These are phyloP conservation scores for Panagrolaimus sp. DNA, from an alignment of 1,140 invertebrate genomes.

Conservation along the genomic window DNA sequence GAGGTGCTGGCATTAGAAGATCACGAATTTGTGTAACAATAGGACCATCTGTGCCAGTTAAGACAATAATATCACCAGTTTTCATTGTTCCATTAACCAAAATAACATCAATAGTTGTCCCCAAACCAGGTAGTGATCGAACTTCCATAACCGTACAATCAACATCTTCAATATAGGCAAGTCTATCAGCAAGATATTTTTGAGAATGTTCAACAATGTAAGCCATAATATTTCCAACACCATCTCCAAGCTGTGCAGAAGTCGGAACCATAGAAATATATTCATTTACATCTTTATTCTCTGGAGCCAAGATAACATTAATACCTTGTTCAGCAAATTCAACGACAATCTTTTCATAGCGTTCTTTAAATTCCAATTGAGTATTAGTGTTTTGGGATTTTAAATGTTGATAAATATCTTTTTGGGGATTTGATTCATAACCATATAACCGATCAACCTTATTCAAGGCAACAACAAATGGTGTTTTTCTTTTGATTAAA, in stretches of 20 bases:
- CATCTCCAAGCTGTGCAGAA: constrained; percentile 90
- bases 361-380: constrained; percentile 85
- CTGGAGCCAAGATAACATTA: constrained; percentile 88
- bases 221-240: constrained; percentile 93
- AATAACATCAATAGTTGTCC: constrained; percentile 97
- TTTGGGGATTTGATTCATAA: constrained; percentile 83
- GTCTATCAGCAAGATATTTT: constrained; percentile 77
- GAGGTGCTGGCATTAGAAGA: constrained; percentile 89
- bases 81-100: constrained; percentile 86
- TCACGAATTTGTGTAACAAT: constrained; percentile 95
- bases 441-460: constrained; percentile 81
- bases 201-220: constrained; percentile 88
- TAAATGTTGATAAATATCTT: constrained; percentile 81
- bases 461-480: constrained; percentile 95
- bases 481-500: constrained; percentile 85
- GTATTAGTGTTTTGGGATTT: constrained; percentile 79
- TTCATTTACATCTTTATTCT: constrained; percentile 83
- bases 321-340: constrained; percentile 92
- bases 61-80: constrained; percentile 86
- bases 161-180: constrained; percentile 86
- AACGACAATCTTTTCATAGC: constrained; percentile 77
- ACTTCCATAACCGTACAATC: constrained; percentile 97
- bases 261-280: constrained; percentile 95
- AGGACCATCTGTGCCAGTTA: constrained; percentile 94
- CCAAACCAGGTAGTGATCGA: constrained; percentile 90